Evolutionary conservation across 2,113 vertebrate genomes (phyloP).

Genomic region (Chiloscyllium plagiosum): DNA sequence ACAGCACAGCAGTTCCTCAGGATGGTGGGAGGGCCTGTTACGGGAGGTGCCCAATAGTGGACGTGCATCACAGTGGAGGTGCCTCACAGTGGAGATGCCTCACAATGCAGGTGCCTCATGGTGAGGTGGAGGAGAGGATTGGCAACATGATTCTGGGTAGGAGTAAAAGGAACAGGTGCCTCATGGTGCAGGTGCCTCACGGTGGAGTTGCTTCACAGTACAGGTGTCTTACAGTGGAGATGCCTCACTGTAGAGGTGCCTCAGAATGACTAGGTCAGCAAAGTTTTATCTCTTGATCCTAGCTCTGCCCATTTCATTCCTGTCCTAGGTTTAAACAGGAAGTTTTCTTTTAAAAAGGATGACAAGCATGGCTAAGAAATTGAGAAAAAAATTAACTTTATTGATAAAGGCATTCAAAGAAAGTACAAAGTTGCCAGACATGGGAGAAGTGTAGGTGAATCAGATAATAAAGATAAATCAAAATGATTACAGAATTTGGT

Average conservation of each 20-base stretch:
- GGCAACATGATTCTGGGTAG: too few relatives aligned
- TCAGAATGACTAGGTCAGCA: not conserved
- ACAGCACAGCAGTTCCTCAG: not conserved
- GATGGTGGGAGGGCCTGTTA: not conserved
- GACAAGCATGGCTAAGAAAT: not conserved
- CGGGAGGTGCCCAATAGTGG: not conserved
- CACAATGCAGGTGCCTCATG: not conserved
- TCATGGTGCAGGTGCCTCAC: not conserved
- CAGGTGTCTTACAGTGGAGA: fast-evolving
- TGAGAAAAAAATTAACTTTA: not conserved
- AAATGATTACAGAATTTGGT: not conserved
- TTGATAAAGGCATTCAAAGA: not conserved
- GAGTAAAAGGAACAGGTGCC: too few relatives aligned
- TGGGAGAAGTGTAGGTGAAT: not conserved
- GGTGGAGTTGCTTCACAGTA: not conserved
- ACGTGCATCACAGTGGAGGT: not conserved
- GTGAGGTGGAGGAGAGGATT: not conserved
- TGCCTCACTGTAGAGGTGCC: not conserved
- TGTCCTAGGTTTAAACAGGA: not conserved
- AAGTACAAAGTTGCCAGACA: not conserved
- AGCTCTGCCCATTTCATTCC: not conserved
- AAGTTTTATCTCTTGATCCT: not conserved
- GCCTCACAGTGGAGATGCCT: not conserved
- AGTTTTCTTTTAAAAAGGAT: not conserved
- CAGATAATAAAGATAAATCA: not conserved